Base-by-base conservation (phyloP, 2,888 invertebrate genomes). In the Platypus cylindrus region DNA sequence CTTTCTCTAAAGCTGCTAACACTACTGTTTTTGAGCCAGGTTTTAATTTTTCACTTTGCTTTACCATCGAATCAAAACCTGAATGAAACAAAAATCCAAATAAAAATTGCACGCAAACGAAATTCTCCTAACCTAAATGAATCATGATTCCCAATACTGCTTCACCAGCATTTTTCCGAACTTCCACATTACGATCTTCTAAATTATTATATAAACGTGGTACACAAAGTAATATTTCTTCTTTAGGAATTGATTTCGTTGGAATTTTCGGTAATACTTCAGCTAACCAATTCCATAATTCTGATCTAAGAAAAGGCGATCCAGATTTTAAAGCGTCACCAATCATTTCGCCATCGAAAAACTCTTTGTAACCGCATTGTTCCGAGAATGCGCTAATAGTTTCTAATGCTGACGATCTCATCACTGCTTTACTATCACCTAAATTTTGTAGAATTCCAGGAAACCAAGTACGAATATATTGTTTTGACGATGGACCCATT, bases 61-160 rank as follows among this genome's bases (percentile, higher is more conserved):
- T 77, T 36, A 70, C 65, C 80, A 89, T 83, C 7, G 68, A 50
- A 32, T 84, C 84, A 51, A 79, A 91, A 1, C 93, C 86, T 5
- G 89, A 66, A 25, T n/a, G n/a, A n/a, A 50, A 32, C 84, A 84
- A 51, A 79, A 91, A 1, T 91, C 86, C 4, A 89, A 66, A 25
- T 20, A 5, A 20, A 9, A 20, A 9, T 20, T 20, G 20, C 5
- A 20, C 5, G 20, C 5, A 5, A 20, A 20, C 20, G 9, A 20
- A 20, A 7, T 20, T 11, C 27, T 27, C 14, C n/a, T n/a, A n/a
- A 39, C 40, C 36, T 18, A 36, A 31, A 56, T 93, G 93, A 44
- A 91, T 75, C 93, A 94, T 94, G 49, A 90, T 75, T 3, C 91
- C 91, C 26, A 91, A 63, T 22, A 93, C 77, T 25, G 89, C 85